Percentiles rank a stretch among this genome's conserved stretches.
Conservation (phyloP, 2,113 vertebrate genomes). For the Ptychochromis oligacanthus region DNA sequence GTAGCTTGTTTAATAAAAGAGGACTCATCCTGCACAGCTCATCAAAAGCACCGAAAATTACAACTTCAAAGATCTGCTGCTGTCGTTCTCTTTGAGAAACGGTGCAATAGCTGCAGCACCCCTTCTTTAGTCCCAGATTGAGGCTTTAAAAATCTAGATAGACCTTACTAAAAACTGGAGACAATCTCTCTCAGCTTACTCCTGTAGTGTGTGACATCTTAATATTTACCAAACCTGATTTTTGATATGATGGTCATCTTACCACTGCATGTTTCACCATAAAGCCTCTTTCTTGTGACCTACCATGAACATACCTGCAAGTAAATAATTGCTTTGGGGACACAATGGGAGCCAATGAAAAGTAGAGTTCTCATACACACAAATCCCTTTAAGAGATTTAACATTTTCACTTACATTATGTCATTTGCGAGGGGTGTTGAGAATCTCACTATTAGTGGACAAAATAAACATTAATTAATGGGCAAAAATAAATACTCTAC, state of each 20-base stretch:
- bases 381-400: conserved; percentile 34
- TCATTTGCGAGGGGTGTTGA: background rate
- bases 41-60: background rate
- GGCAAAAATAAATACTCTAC: conserved; percentile 58
- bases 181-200: background rate
- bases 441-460: conserved; percentile 23
- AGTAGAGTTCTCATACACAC: background rate
- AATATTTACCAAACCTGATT: conserved; percentile 7
- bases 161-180: conserved; percentile 29
- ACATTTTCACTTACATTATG: background rate
- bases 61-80: conserved; percentile 21
- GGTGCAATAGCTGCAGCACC: background rate
- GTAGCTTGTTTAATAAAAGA: conserved; percentile 6
- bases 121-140: conserved; percentile 55
- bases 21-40: conserved; percentile 4
- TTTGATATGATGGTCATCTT: conserved; percentile 32
- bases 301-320: background rate
- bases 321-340: background rate
- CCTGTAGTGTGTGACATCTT: background rate
- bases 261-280: background rate
- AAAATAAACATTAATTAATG: conserved; percentile 41
- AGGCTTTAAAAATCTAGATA: conserved; percentile 73
- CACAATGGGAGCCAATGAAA: background rate
- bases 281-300: background rate
- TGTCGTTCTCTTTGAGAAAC: conserved; percentile 15